Conservation (phyloP, 1,140 invertebrate genomes). For the Cyrtorhinus lividipennis region DNA sequence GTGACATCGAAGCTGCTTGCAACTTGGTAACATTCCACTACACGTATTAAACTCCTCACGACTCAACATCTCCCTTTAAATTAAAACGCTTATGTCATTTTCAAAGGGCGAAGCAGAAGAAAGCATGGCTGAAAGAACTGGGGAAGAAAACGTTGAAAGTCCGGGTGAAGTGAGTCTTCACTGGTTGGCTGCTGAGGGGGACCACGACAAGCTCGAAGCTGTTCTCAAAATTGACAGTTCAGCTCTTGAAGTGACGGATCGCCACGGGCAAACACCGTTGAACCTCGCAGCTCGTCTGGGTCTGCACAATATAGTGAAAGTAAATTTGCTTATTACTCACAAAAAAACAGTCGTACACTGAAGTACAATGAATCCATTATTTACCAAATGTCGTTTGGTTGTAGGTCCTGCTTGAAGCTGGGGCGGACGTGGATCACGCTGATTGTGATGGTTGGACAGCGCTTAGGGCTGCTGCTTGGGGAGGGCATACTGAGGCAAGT, state of each 20-base stretch:
- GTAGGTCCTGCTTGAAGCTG: slow-evolving; percentile 50
- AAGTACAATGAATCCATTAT: background rate
- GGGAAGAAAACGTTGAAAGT: slow-evolving; percentile 6
- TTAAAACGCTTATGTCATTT: too few species aligned
- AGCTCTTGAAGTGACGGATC: slow-evolving; percentile 46
- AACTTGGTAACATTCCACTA: too few species aligned
- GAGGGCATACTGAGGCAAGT: slow-evolving; percentile 72
- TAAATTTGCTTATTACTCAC: slow-evolving; percentile 25
- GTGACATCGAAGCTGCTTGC: slow-evolving; percentile 21
- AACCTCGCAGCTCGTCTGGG: slow-evolving; percentile 71
- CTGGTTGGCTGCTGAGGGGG: slow-evolving; percentile 57
- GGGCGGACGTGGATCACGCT: slow-evolving; percentile 63
- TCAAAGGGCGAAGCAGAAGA: slow-evolving; percentile 16
- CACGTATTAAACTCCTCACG: too few species aligned
- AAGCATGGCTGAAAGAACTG: slow-evolving; percentile 7
- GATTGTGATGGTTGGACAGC: slow-evolving; percentile 85
- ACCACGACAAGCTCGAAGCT: slow-evolving; percentile 44
- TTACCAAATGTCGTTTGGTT: background rate
- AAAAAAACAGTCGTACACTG: too few species aligned
- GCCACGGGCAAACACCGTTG: slow-evolving; percentile 64
- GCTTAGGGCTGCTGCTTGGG: slow-evolving; percentile 75
- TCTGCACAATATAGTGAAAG: slow-evolving; percentile 55
- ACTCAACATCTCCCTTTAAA: too few species aligned
- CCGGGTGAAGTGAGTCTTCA: slow-evolving; percentile 36
- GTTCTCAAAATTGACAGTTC: slow-evolving; percentile 42